Evolutionary conservation across 1,140 invertebrate species (phyloP), one percentile per base, ranked within the genome.

Genomic region (Berghia stephanieae): DNA sequence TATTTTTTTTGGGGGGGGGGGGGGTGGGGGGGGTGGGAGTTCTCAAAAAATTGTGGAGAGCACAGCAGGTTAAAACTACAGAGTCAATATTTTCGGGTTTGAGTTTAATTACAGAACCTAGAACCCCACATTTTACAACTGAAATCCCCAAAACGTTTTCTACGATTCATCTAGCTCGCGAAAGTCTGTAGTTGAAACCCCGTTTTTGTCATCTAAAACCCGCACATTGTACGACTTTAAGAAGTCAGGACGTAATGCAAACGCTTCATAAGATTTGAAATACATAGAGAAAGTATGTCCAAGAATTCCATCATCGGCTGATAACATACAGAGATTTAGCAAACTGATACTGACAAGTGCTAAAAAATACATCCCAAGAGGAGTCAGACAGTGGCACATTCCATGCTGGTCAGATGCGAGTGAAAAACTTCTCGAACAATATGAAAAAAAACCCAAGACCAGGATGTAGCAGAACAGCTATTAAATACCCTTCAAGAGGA

Each of bases 111-210:
- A 36, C 36, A 24, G 46, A 49, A 1, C 77, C 60, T n/a, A 81
- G 44, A 40, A 77, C 70, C 27, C 68, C 36, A 43, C 78, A 81
- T 31, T 77, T 40, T 40, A 75, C 74, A 46, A 76, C 82, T 18
- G 81, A 63, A 31, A 83, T 83, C 16, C 78, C 87, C 85, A 63
- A 63, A 8, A 63, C 57, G 27, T 63, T 63, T 31, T 63, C 57
- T 31, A 63, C 57, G 27, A 16, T 31, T 10, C 57, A 8, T 31
- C 88, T 34, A 10, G 84, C 88, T 38, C 86, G 76, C 43, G 83
- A 84, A 10, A 91, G 81, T 77, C 90, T 80, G 79, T 91, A 91
- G 81, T 91, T 91, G 80, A 87, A 90, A 91, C 79, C 44, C 74
- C 73, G 52, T 83, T 72, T n/a, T 81, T 82, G 38, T 75, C 34